These are phyloP conservation scores for Myoxocephalus aenaeus DNA, from an alignment of 2,797 vertebrate species.

Conservation along the genomic window DNA sequence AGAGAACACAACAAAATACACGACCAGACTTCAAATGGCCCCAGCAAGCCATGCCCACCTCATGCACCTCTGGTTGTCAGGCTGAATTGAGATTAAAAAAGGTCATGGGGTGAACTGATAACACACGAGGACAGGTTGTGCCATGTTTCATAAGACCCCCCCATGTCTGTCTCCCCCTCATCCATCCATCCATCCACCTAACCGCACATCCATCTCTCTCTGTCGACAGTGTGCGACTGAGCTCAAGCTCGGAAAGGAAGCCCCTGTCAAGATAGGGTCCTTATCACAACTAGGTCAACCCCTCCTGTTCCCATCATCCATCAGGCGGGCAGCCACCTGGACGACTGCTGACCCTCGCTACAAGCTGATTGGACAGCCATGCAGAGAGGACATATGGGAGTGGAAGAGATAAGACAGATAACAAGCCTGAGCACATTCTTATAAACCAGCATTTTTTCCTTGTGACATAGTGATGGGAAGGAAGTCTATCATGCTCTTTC, in stretches of 20 bases:
- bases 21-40: conserved; percentile 9
- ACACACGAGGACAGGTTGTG: conserved; percentile 64
- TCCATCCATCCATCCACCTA: conserved; percentile 59
- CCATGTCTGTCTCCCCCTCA: conserved; percentile 65
- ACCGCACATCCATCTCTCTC: conserved; percentile 75
- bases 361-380: conserved; percentile 54
- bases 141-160: conserved; percentile 70
- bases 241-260: conserved; percentile 78
- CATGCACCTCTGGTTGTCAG: conserved; percentile 14
- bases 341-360: conserved; percentile 72
- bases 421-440: conserved; percentile 56
- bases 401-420: conserved; percentile 63
- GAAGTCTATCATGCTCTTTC: background rate
- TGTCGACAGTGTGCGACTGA: conserved; percentile 74
- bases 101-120: conserved; percentile 74
- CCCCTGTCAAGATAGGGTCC: conserved; percentile 81
- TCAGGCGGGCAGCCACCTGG: conserved; percentile 79
- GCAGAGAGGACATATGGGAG: conserved; percentile 47
- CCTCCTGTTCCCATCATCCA: conserved; percentile 78
- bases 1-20: conserved; percentile 15
- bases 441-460: conserved; percentile 41
- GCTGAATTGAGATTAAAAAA: conserved; percentile 5
- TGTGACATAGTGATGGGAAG: background rate
- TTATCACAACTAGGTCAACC: conserved; percentile 75
- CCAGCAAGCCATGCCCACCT: background rate